phyloP scores from a whole-genome alignment of 2,113 vertebrate species.

The Verasper variegatus region DNA sequence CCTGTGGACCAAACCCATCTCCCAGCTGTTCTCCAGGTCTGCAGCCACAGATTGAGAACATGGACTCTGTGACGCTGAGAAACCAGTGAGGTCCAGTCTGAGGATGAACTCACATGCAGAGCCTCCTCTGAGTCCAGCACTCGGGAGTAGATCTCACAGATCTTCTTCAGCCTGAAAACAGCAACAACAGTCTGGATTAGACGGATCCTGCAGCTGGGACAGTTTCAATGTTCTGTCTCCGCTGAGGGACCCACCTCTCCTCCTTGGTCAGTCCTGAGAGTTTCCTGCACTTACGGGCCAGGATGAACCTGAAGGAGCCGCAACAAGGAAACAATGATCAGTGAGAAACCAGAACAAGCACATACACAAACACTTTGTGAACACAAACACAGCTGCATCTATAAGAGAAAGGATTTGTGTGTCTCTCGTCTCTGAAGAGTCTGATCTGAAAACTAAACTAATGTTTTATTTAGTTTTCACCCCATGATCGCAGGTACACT shows the following conservation, averaged over 20 bases:
- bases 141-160: slow-evolving; percentile 94
- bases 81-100: neutral
- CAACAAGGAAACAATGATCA: slow-evolving; percentile 9
- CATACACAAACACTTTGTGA: neutral
- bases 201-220: neutral
- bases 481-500: slow-evolving; percentile 92
- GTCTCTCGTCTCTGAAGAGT: too few species aligned
- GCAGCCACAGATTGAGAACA: too few species aligned
- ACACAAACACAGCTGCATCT: too few species aligned
- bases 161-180: slow-evolving; percentile 84
- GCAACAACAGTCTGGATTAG: slow-evolving; percentile 13
- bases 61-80: too few species aligned
- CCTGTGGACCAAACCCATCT: too few species aligned
- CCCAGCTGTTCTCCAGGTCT: too few species aligned
- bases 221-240: neutral
- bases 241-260: slow-evolving; percentile 84
- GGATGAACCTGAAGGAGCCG: slow-evolving; percentile 88
- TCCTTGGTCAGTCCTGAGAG: slow-evolving; percentile 88
- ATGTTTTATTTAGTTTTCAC: slow-evolving; percentile 65
- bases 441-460: too few species aligned
- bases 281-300: slow-evolving; percentile 91
- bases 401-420: too few species aligned
- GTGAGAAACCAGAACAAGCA: neutral
- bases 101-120: slow-evolving; percentile 86
- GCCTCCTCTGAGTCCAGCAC: slow-evolving; percentile 91